phyloP scores from a whole-genome alignment of 2,113 vertebrate species.

The Corythaixoides concolor region DNA sequence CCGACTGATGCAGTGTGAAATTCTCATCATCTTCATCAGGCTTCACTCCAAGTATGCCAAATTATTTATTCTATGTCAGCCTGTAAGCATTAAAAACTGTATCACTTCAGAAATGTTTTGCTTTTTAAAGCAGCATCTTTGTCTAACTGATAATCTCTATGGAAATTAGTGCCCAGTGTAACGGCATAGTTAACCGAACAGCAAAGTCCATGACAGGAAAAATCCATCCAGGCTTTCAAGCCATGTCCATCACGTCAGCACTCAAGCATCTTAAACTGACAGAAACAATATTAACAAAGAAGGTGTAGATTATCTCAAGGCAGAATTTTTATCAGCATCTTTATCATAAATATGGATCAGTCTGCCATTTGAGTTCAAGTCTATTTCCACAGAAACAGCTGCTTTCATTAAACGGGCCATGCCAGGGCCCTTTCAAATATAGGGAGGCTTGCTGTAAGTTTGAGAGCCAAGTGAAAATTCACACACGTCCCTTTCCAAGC shows the following conservation, averaged over 20 bases:
- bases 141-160: conserved; percentile 5
- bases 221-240: conserved; percentile 29
- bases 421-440: background rate
- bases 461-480: background rate
- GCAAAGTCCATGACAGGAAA: background rate
- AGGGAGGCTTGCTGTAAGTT: background rate
- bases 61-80: background rate
- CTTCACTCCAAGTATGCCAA: background rate
- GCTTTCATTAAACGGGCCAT: background rate
- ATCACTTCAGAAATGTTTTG: background rate
- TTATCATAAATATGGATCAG: conserved; percentile 36
- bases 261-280: conserved; percentile 36
- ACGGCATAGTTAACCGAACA: background rate
- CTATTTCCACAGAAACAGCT: background rate
- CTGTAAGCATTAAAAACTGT: background rate
- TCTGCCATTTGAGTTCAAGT: conserved; percentile 33
- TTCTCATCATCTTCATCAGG: background rate
- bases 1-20: background rate
- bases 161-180: conserved; percentile 5
- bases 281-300: conserved; percentile 47
- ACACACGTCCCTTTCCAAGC: background rate
- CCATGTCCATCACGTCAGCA: background rate
- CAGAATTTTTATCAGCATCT: conserved; percentile 38
- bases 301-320: conserved; percentile 33
- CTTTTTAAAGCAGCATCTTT: conserved; percentile 34